Conservation (phyloP, 2,888 invertebrate species). For the Villa cingulata region DNA sequence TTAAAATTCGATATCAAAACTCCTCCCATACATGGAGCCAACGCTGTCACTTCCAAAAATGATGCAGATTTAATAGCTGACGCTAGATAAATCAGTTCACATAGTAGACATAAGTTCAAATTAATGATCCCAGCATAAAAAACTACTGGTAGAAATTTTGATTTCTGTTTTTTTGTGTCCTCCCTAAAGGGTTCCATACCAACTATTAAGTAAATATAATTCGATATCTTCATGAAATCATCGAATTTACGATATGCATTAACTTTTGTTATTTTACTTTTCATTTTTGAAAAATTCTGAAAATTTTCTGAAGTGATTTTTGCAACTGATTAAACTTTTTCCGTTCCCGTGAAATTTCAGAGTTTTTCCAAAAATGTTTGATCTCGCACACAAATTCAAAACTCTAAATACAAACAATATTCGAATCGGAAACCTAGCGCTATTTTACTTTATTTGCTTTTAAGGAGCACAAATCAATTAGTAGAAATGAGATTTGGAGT, state of each 20-base stretch:
- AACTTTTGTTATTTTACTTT: too few species aligned
- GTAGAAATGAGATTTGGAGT: too few species aligned
- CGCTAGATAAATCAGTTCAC: slow-evolving; percentile 23
- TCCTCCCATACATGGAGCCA: slow-evolving; percentile 23
- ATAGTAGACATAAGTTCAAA: slow-evolving; percentile 19
- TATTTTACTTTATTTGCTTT: too few species aligned
- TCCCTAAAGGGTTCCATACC: slow-evolving; percentile 21
- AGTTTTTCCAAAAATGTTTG: too few species aligned
- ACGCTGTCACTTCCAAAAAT: slow-evolving; percentile 26
- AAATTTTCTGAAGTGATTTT: too few species aligned
- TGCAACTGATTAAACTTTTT: too few species aligned
- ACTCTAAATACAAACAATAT: too few species aligned
- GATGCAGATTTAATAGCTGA: slow-evolving; percentile 20
- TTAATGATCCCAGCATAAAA: slow-evolving; percentile 20
- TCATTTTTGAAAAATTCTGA: too few species aligned
- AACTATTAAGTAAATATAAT: slow-evolving; percentile 20
- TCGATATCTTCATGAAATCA: slow-evolving; percentile 19
- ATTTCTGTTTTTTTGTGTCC: not conserved
- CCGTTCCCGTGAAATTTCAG: too few species aligned
- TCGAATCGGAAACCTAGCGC: too few species aligned
- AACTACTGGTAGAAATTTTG: not conserved
- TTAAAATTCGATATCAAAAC: slow-evolving; percentile 22
- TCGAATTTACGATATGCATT: slow-evolving; percentile 11
- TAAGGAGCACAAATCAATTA: too few species aligned
- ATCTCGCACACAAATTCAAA: too few species aligned